phyloP scores from a whole-genome alignment of 2,888 invertebrate genomes.

The Andrena trimmerana region DNA sequence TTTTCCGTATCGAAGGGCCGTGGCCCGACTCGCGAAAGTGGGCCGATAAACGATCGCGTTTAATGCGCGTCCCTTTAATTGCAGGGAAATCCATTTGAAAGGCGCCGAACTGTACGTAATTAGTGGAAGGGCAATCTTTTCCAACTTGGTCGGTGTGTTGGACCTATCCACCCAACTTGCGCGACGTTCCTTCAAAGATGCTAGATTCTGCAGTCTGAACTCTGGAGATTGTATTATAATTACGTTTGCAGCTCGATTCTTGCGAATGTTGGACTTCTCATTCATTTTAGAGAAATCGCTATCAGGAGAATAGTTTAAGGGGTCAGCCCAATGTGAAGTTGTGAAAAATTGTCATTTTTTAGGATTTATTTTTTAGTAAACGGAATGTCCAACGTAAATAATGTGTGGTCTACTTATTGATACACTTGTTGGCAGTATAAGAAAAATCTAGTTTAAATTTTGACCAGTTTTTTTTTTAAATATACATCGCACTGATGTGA shows the following conservation, averaged over 20 bases:
- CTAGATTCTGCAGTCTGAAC: not conserved
- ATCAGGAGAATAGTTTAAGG: no score
- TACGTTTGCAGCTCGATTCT: not conserved
- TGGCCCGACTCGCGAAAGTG: slow-evolving; percentile 49
- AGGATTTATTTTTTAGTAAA: no score
- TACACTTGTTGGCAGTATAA: no score
- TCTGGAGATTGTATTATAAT: not conserved
- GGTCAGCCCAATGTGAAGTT: no score
- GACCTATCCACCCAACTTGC: not conserved
- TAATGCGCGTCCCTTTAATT: slow-evolving; percentile 53
- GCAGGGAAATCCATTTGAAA: slow-evolving; percentile 54
- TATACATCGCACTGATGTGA: no score
- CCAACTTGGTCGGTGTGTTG: not conserved
- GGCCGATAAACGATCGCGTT: slow-evolving; percentile 51
- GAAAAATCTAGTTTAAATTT: no score
- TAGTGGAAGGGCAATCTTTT: slow-evolving; percentile 34
- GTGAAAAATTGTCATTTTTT: no score
- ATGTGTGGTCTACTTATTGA: no score
- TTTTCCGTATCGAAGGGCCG: slow-evolving; percentile 71
- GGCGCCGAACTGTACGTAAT: slow-evolving; percentile 24
- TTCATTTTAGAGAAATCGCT: not conserved
- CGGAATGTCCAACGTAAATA: no score
- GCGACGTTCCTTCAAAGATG: not conserved
- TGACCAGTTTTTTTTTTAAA: no score
- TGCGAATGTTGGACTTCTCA: not conserved